These are phyloP conservation scores for Microctenopoma stevenorrisi DNA, from an alignment of 2,797 vertebrate species.

Conservation along the genomic window DNA sequence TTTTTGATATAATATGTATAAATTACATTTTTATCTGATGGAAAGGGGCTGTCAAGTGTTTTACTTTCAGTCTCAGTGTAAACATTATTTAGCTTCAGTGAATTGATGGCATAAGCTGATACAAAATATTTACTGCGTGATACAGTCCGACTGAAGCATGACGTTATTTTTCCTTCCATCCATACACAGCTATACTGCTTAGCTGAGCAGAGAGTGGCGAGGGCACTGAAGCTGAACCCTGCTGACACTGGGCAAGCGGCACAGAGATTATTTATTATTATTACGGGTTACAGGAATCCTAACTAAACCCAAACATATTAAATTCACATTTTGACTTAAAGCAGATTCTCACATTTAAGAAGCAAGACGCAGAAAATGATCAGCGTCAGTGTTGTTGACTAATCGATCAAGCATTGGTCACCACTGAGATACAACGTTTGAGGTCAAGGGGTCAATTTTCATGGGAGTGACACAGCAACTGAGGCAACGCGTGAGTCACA, in stretches of 20 bases:
- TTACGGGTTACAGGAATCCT: too few species aligned
- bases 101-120: background rate
- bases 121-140: background rate
- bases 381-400: background rate
- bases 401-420: background rate
- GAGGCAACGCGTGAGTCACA: slow-evolving; percentile 49
- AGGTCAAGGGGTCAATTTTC: slow-evolving; percentile 22
- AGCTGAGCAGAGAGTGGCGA: too few species aligned
- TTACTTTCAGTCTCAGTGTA: background rate
- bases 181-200: too few species aligned
- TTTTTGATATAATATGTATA: background rate
- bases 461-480: slow-evolving; percentile 44
- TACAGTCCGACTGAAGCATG: background rate
- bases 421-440: background rate
- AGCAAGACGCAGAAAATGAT: background rate
- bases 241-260: too few species aligned
- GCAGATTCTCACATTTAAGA: background rate
- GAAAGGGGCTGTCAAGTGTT: background rate
- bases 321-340: slow-evolving; percentile 1
- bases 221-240: too few species aligned
- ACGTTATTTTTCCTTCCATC: too few species aligned
- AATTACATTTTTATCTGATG: slow-evolving; percentile 2
- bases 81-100: background rate
- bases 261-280: too few species aligned
- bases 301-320: background rate